Evolutionary conservation across 2,888 invertebrate species (phyloP).

Genomic region (Napeogenes inachia): DNA sequence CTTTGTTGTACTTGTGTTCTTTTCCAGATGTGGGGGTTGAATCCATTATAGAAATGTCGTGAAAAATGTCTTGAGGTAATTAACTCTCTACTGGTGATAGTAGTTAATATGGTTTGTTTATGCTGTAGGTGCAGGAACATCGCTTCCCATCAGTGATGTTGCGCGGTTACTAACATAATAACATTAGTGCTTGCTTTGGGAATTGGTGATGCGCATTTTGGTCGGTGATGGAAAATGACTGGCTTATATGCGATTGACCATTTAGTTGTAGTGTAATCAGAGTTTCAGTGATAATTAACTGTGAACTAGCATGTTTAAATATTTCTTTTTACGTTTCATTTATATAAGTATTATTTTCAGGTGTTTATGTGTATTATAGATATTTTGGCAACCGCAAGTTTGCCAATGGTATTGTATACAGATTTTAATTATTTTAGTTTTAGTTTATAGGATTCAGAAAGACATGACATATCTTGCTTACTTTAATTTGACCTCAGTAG

Average conservation of each 20-base stretch:
- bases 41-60: constrained; percentile 75
- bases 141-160: constrained; percentile 30
- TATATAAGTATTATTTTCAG: constrained; percentile 15
- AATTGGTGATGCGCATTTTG: constrained; percentile 41
- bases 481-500: background rate
- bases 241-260: constrained; percentile 31
- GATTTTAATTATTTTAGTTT: background rate
- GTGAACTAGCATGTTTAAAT: constrained; percentile 14
- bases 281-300: constrained; percentile 7
- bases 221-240: constrained; percentile 54
- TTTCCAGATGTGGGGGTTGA: constrained; percentile 77
- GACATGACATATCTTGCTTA: background rate
- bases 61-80: constrained; percentile 77
- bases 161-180: constrained; percentile 52
- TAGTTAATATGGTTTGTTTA: constrained; percentile 67
- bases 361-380: constrained; percentile 1
- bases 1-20: constrained; percentile 78
- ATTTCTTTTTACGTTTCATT: constrained; percentile 6
- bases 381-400: background rate
- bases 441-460: background rate
- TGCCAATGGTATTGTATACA: background rate
- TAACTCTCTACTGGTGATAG: constrained; percentile 76
- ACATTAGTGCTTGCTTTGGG: constrained; percentile 68
- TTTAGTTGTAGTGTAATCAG: constrained; percentile 18
- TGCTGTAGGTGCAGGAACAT: constrained; percentile 48